phyloP scores from a whole-genome alignment of 2,888 invertebrate species.

The Agriopis leucophaearia region DNA sequence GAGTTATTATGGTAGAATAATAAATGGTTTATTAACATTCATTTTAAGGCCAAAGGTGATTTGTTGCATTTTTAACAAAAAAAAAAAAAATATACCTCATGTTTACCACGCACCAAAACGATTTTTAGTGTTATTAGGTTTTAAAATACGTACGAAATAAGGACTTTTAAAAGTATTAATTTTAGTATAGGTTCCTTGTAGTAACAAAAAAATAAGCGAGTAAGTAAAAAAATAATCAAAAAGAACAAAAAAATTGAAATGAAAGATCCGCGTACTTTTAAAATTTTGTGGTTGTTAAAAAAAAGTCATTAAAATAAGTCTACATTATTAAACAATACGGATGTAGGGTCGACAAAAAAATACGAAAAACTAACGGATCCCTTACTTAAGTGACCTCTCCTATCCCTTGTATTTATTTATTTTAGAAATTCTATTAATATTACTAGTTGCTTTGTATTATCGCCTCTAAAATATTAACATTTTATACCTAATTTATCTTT shows the following conservation, averaged over 20 bases:
- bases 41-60: slow-evolving; percentile 25
- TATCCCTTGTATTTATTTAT: slow-evolving; percentile 78
- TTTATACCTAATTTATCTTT: slow-evolving; percentile 48
- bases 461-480: slow-evolving; percentile 70
- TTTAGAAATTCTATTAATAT: slow-evolving; percentile 71
- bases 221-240: slow-evolving; percentile 36
- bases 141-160: slow-evolving; percentile 55
- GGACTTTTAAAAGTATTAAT: slow-evolving; percentile 74
- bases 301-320: slow-evolving; percentile 33
- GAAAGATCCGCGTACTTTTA: slow-evolving; percentile 18
- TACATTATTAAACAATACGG: slow-evolving; percentile 39
- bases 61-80: slow-evolving; percentile 55
- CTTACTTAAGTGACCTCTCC: slow-evolving; percentile 68
- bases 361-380: slow-evolving; percentile 62
- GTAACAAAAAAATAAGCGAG: slow-evolving; percentile 49
- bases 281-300: slow-evolving; percentile 14
- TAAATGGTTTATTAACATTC: slow-evolving; percentile 37
- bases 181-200: slow-evolving; percentile 52
- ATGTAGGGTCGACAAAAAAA: slow-evolving; percentile 25
- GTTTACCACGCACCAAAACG: slow-evolving; percentile 85
- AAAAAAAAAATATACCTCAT: slow-evolving; percentile 79
- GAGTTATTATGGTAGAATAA: no score
- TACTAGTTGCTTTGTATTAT: slow-evolving; percentile 80
- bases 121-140: slow-evolving; percentile 72
- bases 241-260: slow-evolving; percentile 19